Evolutionary conservation across 2,888 invertebrate genomes (phyloP).

Genomic region (Augiades crinisus): DNA sequence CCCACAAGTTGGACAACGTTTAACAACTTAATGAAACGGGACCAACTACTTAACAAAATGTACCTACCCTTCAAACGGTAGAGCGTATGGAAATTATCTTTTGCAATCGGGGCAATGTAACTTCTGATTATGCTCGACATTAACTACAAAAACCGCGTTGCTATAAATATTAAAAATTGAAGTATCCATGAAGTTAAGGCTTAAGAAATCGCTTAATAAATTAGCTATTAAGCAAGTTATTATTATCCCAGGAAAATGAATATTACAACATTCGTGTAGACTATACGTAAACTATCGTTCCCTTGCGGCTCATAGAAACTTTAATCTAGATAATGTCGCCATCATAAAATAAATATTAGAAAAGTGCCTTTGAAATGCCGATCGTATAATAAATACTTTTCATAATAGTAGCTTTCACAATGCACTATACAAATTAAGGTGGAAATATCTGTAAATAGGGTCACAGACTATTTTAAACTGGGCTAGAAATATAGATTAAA

Average conservation of each 20-base stretch:
- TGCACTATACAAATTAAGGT: slow-evolving; percentile 18
- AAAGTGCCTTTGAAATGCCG: slow-evolving; percentile 20
- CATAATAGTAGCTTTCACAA: slow-evolving; percentile 6
- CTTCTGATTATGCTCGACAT: too few species aligned
- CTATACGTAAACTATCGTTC: slow-evolving; percentile 16
- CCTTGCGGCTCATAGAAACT: slow-evolving; percentile 28
- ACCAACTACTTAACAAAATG: too few species aligned
- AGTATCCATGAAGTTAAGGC: too few species aligned
- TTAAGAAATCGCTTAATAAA: too few species aligned
- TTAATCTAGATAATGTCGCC: slow-evolving; percentile 34
- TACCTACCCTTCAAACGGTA: too few species aligned
- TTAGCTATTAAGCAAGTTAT: background rate
- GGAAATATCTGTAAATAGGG: slow-evolving; percentile 2
- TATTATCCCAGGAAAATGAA: background rate
- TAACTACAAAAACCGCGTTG: too few species aligned
- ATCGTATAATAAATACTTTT: slow-evolving; percentile 15
- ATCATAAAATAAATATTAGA: slow-evolving; percentile 29
- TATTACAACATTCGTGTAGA: background rate
- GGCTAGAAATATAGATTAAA: background rate
- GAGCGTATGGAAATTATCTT: too few species aligned
- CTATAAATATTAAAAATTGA: too few species aligned
- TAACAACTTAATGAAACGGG: too few species aligned
- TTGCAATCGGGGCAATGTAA: too few species aligned
- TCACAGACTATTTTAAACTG: background rate
- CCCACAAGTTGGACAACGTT: too few species aligned